Evolutionary conservation across 2,888 invertebrate species (phyloP), one percentile per base, ranked within the genome.

Genomic region (Neocrepidodera transversa): DNA sequence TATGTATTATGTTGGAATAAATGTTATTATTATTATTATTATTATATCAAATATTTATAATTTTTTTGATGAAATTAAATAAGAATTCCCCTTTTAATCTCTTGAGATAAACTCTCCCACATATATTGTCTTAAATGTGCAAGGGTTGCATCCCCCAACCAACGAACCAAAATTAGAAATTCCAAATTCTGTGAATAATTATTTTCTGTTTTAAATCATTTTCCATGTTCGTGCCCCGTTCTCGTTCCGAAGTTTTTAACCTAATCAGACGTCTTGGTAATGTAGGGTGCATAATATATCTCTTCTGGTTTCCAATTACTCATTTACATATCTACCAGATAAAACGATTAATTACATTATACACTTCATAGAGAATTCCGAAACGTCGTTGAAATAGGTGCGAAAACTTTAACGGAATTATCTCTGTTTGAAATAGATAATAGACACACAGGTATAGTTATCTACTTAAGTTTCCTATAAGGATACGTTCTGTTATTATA

Each of bases 181-280:
- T 58, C 55, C 40, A 14, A 26, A 26, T 26, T 14, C 13, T 14
- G 45, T 58, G 59, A 63, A 63, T 62, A 64, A 64, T 64, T 64
- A 64, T 64, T 66, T 64, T 64, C 64, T 49, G 55, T 62, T 64
- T 66, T 64, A 64, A 66, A 64, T 60, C 55, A 60, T 66, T 64
- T 64, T 61, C 61, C 60, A 23, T 64, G 66, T 66, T 56, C 48
- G 36, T 47, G 60, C 52, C 55, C 54, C 58, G 48, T 60, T 58
- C 63, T 47, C 35, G 59, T 62, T 57, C 36, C 23, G 18, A 61
- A 60, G 53, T 65, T 63, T 65, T 65, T 60, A 60, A 62, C 60
- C 43, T 56, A 65, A 58, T 59, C 59, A 60, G 58, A 54, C 59
- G 55, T 63, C 60, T 63, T 62, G 57, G 45, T 42, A 40, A 45